Base-by-base conservation (phyloP, 2,113 vertebrate genomes). In the Syngnathoides biaculeatus region DNA sequence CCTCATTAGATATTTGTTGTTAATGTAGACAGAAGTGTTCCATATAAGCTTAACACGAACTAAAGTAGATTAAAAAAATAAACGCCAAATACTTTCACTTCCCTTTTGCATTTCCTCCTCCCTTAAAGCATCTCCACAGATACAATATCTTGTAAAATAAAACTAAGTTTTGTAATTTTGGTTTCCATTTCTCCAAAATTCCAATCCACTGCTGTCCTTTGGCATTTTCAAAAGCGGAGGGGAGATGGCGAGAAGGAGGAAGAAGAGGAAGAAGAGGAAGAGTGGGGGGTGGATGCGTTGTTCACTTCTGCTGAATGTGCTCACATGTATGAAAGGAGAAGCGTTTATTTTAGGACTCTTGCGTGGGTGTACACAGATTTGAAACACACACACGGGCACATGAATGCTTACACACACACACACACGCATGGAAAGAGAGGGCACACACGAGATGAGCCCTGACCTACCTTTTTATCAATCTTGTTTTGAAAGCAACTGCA, bases 251-350 rank as follows among this genome's bases (percentile, higher is more conserved):
- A 66, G 77, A 66, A 78, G 73, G 62, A 22, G 10, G 22, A 13
- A 79, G 68, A 69, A 80, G 74, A 75, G 78, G 72, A 75, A 61
- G 68, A 71, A 43, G 73, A 55, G 81, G 72, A 71, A 56, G 72
- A 66, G 64, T 64, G 81, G 70, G 87, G 81, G 67, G 74, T 77
- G 82, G 78, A 74, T 84, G 73, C 79, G 80, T 77, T 76, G 67
- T 82, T 81, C 81, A 73, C 75, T 82, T 87, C 73, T 88, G 74
- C 83, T 84, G 82, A 90, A 89, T 86, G 80, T 11, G 69, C 79
- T 87, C 87, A 85, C 86, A 88, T 87, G 82, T 89, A 86, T 84
- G 83, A 85, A 88, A 90, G 82, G 74, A 86, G 86, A 85, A 86
- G 79, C 69, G 85, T 88, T 86, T 90, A 88, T 89, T 90, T 90